These are phyloP conservation scores for Matsumurasca onukii DNA, from an alignment of 1,140 invertebrate genomes.

Conservation along the genomic window DNA sequence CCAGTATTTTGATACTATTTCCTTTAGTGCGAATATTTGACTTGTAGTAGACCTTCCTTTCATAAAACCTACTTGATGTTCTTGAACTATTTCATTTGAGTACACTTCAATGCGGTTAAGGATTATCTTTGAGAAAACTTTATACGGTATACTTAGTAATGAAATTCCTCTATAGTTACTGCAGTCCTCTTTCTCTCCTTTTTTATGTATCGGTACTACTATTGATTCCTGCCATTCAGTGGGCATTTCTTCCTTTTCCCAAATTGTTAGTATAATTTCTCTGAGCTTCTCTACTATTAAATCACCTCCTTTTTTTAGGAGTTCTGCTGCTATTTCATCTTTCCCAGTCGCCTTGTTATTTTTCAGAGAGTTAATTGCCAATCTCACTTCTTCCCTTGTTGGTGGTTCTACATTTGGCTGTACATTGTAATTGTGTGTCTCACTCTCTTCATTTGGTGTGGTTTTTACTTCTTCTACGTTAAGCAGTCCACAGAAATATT, in stretches of 20 bases:
- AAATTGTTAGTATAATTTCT: not conserved
- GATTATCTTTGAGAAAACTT: conserved; percentile 30
- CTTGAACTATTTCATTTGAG: conserved; percentile 28
- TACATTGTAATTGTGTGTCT: not conserved
- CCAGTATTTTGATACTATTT: conserved; percentile 31
- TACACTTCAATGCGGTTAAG: conserved; percentile 26
- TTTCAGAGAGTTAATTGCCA: not conserved
- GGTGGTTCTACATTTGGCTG: not conserved
- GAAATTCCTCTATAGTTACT: conserved; percentile 36
- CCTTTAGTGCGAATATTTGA: conserved; percentile 32
- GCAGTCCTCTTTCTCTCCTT: conserved; percentile 29
- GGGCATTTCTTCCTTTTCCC: conserved; percentile 22
- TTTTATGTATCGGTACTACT: conserved; percentile 33
- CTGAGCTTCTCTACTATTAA: not conserved
- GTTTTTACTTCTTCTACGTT: not conserved
- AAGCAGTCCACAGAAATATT: conserved; percentile 31
- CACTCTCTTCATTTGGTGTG: not conserved
- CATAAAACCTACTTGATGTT: conserved; percentile 33
- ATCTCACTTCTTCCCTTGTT: not conserved
- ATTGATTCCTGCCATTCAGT: not conserved
- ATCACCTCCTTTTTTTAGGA: conserved; percentile 18
- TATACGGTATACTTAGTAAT: conserved; percentile 29
- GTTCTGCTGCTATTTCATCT: conserved; percentile 15
- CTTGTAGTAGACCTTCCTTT: conserved; percentile 32
- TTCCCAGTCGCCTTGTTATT: not conserved